phyloP scores from a whole-genome alignment of 2,888 invertebrate genomes.

The Pandemis corylana region DNA sequence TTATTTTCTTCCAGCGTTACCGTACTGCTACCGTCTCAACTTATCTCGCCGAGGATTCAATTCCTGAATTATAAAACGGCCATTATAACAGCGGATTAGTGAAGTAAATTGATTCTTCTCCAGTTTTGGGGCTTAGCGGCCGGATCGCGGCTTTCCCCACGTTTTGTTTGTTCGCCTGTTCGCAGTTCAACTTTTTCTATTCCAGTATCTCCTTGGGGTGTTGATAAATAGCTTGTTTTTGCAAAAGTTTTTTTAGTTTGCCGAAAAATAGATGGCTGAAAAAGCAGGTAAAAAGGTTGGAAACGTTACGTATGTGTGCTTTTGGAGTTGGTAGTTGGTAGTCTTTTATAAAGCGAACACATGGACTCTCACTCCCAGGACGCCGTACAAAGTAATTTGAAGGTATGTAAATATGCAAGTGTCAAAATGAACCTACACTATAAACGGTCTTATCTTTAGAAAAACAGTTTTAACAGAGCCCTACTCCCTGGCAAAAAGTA shows the following conservation, averaged over 20 bases:
- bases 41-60: conserved; percentile 49
- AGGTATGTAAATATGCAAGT: too few relatives aligned
- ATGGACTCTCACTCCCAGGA: too few relatives aligned
- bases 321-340: too few relatives aligned
- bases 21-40: conserved; percentile 4
- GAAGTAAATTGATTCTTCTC: conserved; percentile 52
- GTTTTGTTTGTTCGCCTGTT: conserved; percentile 27
- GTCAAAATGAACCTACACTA: too few relatives aligned
- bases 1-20: not conserved
- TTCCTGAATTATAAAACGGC: conserved; percentile 55
- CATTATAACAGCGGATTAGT: conserved; percentile 58
- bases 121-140: conserved; percentile 38
- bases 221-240: conserved; percentile 27
- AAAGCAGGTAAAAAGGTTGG: not conserved
- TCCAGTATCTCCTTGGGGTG: conserved; percentile 6
- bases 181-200: not conserved
- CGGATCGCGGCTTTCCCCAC: conserved; percentile 35
- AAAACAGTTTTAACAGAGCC: too few relatives aligned
- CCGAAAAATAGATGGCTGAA: conserved; percentile 6
- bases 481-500: too few relatives aligned
- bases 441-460: too few relatives aligned
- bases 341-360: too few relatives aligned
- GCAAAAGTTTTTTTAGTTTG: conserved; percentile 3
- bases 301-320: not conserved
- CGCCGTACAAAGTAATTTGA: too few relatives aligned